Evolutionary conservation across 1,140 invertebrate species (phyloP).

Genomic region (Trachelipus rathkii): DNA sequence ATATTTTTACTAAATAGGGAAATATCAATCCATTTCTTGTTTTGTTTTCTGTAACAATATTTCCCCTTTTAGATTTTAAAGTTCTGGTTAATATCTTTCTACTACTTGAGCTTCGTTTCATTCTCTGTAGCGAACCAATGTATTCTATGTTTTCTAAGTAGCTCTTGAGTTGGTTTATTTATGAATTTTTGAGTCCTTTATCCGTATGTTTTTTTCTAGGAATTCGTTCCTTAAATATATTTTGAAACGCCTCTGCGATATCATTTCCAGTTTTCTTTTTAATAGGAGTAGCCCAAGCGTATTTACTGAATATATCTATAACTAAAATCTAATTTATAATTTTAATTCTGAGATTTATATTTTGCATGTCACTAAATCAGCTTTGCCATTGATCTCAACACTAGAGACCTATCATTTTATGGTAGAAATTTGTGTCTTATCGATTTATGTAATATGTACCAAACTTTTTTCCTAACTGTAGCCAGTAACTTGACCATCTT

Average conservation of each 20-base stretch:
- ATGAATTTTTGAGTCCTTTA: constrained; percentile 53
- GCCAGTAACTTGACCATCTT: no score
- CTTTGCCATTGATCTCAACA: no score
- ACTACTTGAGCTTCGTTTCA: constrained; percentile 47
- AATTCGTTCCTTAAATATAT: constrained; percentile 45
- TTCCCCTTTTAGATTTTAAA: constrained; percentile 46
- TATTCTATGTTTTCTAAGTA: constrained; percentile 31
- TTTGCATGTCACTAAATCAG: no score
- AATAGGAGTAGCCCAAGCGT: constrained; percentile 47
- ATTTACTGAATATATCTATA: no score
- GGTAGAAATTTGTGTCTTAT: no score
- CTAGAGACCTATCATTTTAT: no score
- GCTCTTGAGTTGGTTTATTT: constrained; percentile 44
- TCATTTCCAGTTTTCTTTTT: constrained; percentile 52
- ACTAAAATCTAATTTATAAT: no score
- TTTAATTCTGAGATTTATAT: no score
- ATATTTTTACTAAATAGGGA: no score
- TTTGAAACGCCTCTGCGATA: constrained; percentile 43
- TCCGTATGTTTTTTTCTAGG: constrained; percentile 53
- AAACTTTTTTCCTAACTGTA: no score
- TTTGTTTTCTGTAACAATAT: constrained; percentile 46
- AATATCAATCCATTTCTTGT: constrained; percentile 23
- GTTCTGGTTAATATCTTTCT: constrained; percentile 48
- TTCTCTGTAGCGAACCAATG: constrained; percentile 39
- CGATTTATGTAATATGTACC: no score